Evolutionary conservation across 1,140 invertebrate genomes (phyloP).

Genomic region (Drosophila kepulauana): DNA sequence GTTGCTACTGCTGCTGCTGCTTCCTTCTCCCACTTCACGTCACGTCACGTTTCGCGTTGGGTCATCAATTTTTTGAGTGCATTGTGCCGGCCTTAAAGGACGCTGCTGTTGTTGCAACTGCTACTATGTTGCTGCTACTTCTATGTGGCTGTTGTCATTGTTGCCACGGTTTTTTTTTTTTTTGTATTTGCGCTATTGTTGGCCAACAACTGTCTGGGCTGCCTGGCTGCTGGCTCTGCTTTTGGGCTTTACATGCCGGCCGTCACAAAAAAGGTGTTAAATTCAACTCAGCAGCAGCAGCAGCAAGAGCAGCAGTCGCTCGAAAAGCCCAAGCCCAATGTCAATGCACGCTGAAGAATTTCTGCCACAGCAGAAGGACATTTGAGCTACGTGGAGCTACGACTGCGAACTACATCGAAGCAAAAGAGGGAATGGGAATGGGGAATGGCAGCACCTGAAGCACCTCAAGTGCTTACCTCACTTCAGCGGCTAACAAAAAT

Average conservation of each 20-base stretch:
- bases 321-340: constrained; percentile 55
- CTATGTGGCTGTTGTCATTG: constrained; percentile 66
- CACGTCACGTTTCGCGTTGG: constrained; percentile 73
- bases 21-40: constrained; percentile 43
- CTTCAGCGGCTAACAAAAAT: constrained; percentile 31
- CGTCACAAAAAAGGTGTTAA: constrained; percentile 83
- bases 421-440: not conserved
- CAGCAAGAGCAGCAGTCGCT: constrained; percentile 25
- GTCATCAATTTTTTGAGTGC: constrained; percentile 78
- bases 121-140: constrained; percentile 21
- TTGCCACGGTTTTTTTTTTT: constrained; percentile 28
- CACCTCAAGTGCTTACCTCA: constrained; percentile 66
- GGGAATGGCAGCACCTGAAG: constrained; percentile 41
- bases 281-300: constrained; percentile 68
- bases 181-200: constrained; percentile 56
- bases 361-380: constrained; percentile 77
- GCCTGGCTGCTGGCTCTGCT: constrained; percentile 57
- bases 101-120: constrained; percentile 26
- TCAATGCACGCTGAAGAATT: constrained; percentile 78
- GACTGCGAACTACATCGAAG: constrained; percentile 8
- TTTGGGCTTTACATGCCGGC: constrained; percentile 78
- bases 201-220: constrained; percentile 32
- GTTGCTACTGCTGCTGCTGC: constrained; percentile 23
- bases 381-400: constrained; percentile 50
- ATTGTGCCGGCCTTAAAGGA: constrained; percentile 74